Evolutionary conservation across 2,888 invertebrate genomes (phyloP).

Genomic region (Drosophila merina): DNA sequence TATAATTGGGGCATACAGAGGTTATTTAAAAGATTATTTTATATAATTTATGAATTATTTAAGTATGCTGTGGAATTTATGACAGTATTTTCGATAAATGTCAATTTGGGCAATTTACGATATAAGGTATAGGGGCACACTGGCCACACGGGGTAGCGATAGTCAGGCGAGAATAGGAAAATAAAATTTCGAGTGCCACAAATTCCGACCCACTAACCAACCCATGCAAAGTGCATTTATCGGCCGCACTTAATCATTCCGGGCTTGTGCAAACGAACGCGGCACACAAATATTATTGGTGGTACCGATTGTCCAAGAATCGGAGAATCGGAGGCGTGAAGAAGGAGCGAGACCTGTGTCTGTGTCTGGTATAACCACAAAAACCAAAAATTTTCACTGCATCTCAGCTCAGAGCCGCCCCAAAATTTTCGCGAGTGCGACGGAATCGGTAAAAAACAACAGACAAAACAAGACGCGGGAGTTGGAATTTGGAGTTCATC

Average conservation of each 20-base stretch:
- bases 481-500: conserved; percentile 5
- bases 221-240: conserved; percentile 72
- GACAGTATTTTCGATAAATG: neutral
- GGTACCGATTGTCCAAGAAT: neutral
- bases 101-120: conserved; percentile 8
- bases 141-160: conserved; percentile 10
- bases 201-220: conserved; percentile 54
- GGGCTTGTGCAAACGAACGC: conserved; percentile 32
- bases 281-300: conserved; percentile 7
- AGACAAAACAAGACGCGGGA: conserved; percentile 7
- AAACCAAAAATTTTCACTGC: conserved; percentile 71
- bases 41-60: neutral
- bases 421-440: conserved; percentile 35
- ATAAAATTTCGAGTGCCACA: conserved; percentile 52
- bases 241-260: conserved; percentile 67
- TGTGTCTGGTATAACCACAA: conserved; percentile 72
- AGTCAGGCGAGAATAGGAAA: conserved; percentile 30
- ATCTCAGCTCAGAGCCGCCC: conserved; percentile 44
- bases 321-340: neutral
- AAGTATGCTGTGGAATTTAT: neutral
- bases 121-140: conserved; percentile 18
- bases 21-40: neutral
- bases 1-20: too few relatives aligned
- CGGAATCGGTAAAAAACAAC: conserved; percentile 11
- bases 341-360: conserved; percentile 33